Percentiles rank a stretch among this genome's conserved stretches.
These are phyloP conservation scores for Chrysomela aeneicollis DNA, from an alignment of 2,888 invertebrate species.

Conservation along the genomic window DNA sequence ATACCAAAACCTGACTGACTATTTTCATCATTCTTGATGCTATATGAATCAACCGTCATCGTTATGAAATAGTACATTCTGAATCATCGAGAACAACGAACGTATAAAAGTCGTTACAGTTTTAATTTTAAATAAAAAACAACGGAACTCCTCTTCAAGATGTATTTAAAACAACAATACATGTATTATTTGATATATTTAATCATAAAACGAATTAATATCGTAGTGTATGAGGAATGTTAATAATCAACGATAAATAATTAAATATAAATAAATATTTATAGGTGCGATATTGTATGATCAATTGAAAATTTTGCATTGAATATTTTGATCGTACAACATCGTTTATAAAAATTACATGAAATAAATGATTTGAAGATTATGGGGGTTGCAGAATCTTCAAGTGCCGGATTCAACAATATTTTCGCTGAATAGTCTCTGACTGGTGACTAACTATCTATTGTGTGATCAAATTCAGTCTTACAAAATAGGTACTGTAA, in stretches of 20 bases:
- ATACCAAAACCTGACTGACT: too few relatives aligned
- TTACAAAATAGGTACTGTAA: neutral
- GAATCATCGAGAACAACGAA: too few relatives aligned
- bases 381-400: neutral
- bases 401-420: neutral
- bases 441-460: neutral
- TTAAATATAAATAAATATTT: neutral
- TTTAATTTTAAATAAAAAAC: too few relatives aligned
- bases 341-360: neutral
- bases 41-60: too few relatives aligned
- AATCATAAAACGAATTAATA: neutral
- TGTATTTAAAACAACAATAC: too few relatives aligned
- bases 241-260: neutral
- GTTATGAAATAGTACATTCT: too few relatives aligned
- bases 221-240: neutral
- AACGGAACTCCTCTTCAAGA: too few relatives aligned
- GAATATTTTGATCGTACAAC: neutral
- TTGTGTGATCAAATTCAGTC: neutral
- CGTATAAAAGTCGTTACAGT: too few relatives aligned
- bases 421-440: neutral
- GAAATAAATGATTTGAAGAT: neutral
- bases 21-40: too few relatives aligned
- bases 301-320: neutral
- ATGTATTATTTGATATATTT: neutral
- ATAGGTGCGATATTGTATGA: neutral